Evolutionary conservation across 1,140 invertebrate species (phyloP).

Genomic region (Drosophila willistoni): DNA sequence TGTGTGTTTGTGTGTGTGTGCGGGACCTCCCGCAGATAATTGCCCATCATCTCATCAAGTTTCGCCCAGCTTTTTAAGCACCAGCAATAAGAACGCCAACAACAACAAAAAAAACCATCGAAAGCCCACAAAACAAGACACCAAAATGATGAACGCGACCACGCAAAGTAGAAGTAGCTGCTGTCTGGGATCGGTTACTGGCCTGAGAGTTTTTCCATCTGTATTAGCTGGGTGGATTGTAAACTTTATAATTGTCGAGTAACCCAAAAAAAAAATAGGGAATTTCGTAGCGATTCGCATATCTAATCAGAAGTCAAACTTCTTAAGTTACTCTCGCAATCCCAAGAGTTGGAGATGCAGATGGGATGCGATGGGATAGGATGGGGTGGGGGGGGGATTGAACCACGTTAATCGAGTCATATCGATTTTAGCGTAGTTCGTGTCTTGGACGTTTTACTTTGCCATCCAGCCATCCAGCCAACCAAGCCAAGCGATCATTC

Average conservation of each 20-base stretch:
- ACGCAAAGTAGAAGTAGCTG: conserved; percentile 77
- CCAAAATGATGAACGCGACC: conserved; percentile 81
- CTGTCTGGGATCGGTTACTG: background rate
- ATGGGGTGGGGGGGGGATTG: background rate
- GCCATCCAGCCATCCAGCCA: conserved; percentile 6
- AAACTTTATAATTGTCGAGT: background rate
- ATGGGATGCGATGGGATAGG: too few relatives aligned
- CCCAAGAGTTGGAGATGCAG: too few relatives aligned
- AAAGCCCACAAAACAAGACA: conserved; percentile 80
- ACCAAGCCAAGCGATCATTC: conserved; percentile 4
- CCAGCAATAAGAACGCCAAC: conserved; percentile 47
- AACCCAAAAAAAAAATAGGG: background rate
- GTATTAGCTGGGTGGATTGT: background rate
- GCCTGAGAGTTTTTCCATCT: conserved; percentile 19
- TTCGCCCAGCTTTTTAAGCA: conserved; percentile 80
- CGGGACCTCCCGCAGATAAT: conserved; percentile 80
- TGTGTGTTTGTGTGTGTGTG: conserved; percentile 50
- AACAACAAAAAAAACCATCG: conserved; percentile 47
- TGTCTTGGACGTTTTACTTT: conserved; percentile 76
- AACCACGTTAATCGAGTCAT: conserved; percentile 77
- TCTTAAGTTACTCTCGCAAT: too few relatives aligned
- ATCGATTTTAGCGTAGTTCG: conserved; percentile 77
- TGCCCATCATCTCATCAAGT: conserved; percentile 83
- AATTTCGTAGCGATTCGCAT: too few relatives aligned
- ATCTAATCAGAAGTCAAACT: background rate